Evolutionary conservation across 1,140 invertebrate species (phyloP).

Genomic region (Hylaeus volcanicus): DNA sequence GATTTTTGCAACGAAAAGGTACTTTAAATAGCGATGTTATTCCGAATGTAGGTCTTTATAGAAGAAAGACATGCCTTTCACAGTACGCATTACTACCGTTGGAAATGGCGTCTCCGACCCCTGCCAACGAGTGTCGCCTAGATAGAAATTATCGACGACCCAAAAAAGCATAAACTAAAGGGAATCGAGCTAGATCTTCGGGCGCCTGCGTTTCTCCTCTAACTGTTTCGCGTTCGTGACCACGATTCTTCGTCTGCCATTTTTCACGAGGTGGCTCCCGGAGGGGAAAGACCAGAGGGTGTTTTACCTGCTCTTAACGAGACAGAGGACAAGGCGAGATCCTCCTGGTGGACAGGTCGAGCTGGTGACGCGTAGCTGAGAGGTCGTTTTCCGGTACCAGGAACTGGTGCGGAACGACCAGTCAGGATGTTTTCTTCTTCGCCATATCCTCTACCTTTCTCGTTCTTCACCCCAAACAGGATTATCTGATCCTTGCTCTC

Average conservation of each 20-base stretch:
- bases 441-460: neutral
- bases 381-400: constrained; percentile 55
- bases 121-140: no score
- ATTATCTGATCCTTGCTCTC: constrained; percentile 71
- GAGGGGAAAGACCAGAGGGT: constrained; percentile 17
- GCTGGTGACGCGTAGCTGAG: constrained; percentile 21
- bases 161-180: neutral
- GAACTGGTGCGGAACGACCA: constrained; percentile 55
- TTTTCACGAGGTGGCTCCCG: constrained; percentile 45
- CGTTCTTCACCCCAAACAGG: constrained; percentile 6
- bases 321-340: constrained; percentile 25
- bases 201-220: neutral
- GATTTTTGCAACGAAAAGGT: no score
- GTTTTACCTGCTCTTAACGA: constrained; percentile 59
- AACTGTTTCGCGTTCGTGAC: constrained; percentile 53
- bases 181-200: neutral
- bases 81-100: no score
- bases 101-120: no score
- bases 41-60: no score
- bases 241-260: constrained; percentile 35
- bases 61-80: no score
- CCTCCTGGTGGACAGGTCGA: constrained; percentile 14
- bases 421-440: constrained; percentile 29
- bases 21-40: no score
- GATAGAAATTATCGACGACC: no score